A percentile compares a stretch with the other conserved stretches of the same genome.
Evolutionary conservation across 2,113 vertebrate genomes (phyloP).

Genomic region (Cyprinodon variegatus): DNA sequence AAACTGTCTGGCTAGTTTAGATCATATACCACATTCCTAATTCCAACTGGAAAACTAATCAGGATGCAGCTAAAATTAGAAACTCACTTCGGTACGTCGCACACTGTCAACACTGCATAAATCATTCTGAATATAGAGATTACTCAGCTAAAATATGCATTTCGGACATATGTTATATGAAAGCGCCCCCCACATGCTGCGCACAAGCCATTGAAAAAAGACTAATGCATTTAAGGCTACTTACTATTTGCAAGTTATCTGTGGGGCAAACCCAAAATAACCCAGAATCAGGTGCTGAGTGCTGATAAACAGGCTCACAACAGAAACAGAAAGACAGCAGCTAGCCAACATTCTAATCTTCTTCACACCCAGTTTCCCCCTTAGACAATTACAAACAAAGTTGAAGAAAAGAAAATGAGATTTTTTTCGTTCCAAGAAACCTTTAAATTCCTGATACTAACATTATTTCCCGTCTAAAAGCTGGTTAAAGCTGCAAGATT

Average conservation of each 20-base stretch:
- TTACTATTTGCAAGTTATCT: neutral
- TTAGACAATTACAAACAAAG: neutral
- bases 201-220: neutral
- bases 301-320: conserved; percentile 46
- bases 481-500: too few relatives aligned
- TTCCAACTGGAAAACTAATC: conserved; percentile 62
- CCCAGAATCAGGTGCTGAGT: conserved; percentile 29
- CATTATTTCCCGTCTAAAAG: neutral
- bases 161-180: conserved; percentile 8
- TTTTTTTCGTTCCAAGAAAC: neutral
- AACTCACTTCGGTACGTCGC: conserved; percentile 64
- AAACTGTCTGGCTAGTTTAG: conserved; percentile 47
- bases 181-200: neutral
- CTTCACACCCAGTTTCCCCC: neutral
- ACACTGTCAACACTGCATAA: conserved; percentile 59
- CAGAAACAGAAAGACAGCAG: conserved; percentile 32
- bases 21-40: conserved; percentile 61
- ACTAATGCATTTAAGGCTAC: neutral
- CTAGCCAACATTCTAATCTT: neutral
- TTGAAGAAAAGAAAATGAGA: neutral
- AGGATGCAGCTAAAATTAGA: conserved; percentile 71
- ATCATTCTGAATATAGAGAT: conserved; percentile 27
- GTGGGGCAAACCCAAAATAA: conserved; percentile 11
- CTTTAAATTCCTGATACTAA: neutral
- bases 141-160: conserved; percentile 43